Conservation (phyloP, 2,888 invertebrate genomes). For the Agonopterix arenella region DNA sequence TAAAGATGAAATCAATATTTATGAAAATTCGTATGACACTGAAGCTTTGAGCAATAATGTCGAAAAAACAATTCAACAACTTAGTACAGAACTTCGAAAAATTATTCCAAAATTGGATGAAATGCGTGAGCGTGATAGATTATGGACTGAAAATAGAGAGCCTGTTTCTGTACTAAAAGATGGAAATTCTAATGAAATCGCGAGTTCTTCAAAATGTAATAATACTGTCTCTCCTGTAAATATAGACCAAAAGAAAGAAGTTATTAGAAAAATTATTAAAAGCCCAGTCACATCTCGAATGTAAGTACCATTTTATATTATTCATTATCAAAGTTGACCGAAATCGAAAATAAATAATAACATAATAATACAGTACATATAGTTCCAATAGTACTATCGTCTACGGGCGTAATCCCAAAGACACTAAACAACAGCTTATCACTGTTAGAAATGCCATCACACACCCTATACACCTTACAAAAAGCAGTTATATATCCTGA, state of each 20-base stretch:
- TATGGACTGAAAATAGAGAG: constrained; percentile 45
- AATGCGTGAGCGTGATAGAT: constrained; percentile 60
- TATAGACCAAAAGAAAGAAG: constrained; percentile 18
- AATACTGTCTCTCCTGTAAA: constrained; percentile 12
- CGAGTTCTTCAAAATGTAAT: constrained; percentile 27
- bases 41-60: constrained; percentile 59
- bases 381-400: too few species aligned
- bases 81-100: constrained; percentile 65
- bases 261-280: constrained; percentile 13
- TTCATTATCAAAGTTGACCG: constrained; percentile 1
- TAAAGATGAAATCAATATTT: constrained; percentile 71
- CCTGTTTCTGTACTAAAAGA: constrained; percentile 33
- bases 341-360: too few species aligned
- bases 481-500: too few species aligned
- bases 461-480: too few species aligned
- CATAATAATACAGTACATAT: too few species aligned
- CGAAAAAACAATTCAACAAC: constrained; percentile 64
- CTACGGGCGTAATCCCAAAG: too few species aligned
- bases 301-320: constrained; percentile 26
- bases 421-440: too few species aligned
- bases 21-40: constrained; percentile 53
- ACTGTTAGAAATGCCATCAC: too few species aligned
- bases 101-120: constrained; percentile 70
- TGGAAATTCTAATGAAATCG: constrained; percentile 59
- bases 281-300: constrained; percentile 18